Evolutionary conservation across 2,888 invertebrate genomes (phyloP), one percentile per base, ranked within the genome.

Genomic region (Drosophila ezoana): DNA sequence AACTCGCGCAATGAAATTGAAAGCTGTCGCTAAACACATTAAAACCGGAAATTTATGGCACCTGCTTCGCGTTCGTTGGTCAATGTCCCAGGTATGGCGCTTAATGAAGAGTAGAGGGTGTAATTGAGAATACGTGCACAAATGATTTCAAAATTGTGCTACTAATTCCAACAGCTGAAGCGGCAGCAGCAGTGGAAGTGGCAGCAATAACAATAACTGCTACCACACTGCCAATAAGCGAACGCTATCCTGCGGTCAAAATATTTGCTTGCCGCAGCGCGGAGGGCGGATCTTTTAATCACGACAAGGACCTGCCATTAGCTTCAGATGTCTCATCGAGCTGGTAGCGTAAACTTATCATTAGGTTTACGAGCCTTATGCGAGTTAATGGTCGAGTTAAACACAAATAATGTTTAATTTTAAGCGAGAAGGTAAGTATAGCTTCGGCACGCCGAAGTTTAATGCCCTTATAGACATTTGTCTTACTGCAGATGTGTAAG

Each of bases 141-240:
- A 83, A 83, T 83, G 71, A 83, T 83, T 81, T 80, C 81, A 81
- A 84, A 81, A 80, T 83, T 83, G 74, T 80, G 81, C 81, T 81
- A 81, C 79, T 81, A 84, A 81, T 81, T 70, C 71, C 62, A 54
- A 62, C 44, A 58, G 23, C 62, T 48, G 23, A 44, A 58, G 53
- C 35, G 33, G 20, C 20, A 6, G 23, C 23, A 6, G 1, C 23
- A 23, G 23, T 23, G 6, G 6, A 23, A 23, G 23, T 23, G 56
- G 48, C 65, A 47, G 54, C 61, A 64, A 54, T 51, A 65, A 62
- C 49, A 73, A 51, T 63, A 52, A 60, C 52, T 37, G 72, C 52
- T 62, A 43, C 23, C 61, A 48, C 51, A 43, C 54, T 57, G 45
- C 45, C 33, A 43, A 73, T 62, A 67, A 23, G 43, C 65, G 20